Evolutionary conservation across 2,113 vertebrate genomes (phyloP).

Genomic region (Furnarius figulus): DNA sequence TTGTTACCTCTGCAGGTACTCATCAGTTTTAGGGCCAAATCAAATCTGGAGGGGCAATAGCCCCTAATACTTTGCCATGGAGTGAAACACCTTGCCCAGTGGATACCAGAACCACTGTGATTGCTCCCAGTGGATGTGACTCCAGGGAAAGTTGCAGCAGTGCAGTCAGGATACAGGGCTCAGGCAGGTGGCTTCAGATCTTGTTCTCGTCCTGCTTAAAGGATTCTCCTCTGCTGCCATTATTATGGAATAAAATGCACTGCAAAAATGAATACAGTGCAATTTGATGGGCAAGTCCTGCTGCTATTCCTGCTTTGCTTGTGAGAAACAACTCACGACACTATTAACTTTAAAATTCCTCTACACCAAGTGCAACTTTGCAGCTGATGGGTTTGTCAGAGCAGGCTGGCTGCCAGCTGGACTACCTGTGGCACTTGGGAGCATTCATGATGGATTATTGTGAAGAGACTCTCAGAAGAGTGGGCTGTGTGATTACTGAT

Average conservation of each 20-base stretch:
- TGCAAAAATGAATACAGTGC: not conserved
- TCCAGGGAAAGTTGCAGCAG: not conserved
- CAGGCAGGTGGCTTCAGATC: not conserved
- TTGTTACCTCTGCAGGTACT: not conserved
- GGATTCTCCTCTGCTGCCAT: not conserved
- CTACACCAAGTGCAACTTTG: not conserved
- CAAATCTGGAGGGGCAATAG: not conserved
- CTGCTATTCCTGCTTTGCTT: not conserved
- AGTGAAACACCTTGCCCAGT: not conserved
- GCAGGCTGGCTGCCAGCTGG: not conserved
- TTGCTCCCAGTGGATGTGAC: not conserved
- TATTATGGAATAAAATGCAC: not conserved
- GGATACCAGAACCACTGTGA: not conserved
- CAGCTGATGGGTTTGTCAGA: not conserved
- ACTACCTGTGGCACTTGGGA: not conserved
- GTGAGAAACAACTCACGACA: not conserved
- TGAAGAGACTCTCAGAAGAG: not conserved
- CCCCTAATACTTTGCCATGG: not conserved
- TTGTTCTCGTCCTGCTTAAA: not conserved
- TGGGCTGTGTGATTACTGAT: not conserved
- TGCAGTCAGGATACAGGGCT: not conserved
- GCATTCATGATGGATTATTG: fast-evolving
- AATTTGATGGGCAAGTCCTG: not conserved
- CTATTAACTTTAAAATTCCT: not conserved
- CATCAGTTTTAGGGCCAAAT: not conserved